These are phyloP conservation scores for Zaprionus nigranus DNA, from an alignment of 1,140 invertebrate genomes.

Conservation along the genomic window DNA sequence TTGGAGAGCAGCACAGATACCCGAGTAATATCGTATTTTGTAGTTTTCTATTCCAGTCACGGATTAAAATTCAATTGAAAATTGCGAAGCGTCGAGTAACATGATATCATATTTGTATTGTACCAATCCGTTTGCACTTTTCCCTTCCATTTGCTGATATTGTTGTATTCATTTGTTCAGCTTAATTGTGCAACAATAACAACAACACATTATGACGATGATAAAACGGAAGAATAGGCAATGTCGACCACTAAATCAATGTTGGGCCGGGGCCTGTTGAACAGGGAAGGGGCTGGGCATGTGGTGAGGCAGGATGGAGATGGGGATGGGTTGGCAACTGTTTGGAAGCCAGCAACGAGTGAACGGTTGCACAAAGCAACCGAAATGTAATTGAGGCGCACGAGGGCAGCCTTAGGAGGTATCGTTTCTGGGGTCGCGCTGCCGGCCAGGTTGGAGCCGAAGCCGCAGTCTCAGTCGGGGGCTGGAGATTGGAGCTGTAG, in stretches of 20 bases:
- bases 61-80: not conserved
- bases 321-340: not conserved
- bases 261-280: not conserved
- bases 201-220: not conserved
- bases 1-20: too few species aligned
- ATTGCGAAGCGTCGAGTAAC: not conserved
- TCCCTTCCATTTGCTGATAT: not conserved
- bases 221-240: conserved; percentile 2
- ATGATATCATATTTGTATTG: not conserved
- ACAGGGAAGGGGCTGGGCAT: not conserved
- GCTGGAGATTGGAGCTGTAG: not conserved
- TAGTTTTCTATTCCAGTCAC: not conserved
- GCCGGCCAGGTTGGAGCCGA: not conserved
- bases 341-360: not conserved
- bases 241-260: not conserved
- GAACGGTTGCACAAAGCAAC: not conserved
- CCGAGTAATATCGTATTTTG: too few species aligned
- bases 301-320: not conserved
- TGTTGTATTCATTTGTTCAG: not conserved
- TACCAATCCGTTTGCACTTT: not conserved
- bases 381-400: conserved; percentile 6
- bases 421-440: conserved; percentile 2
- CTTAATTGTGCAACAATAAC: not conserved
- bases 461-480: not conserved
- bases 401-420: conserved; percentile 23